Evolutionary conservation across 2,888 invertebrate species (phyloP).

Genomic region (Mylabris sibirica): DNA sequence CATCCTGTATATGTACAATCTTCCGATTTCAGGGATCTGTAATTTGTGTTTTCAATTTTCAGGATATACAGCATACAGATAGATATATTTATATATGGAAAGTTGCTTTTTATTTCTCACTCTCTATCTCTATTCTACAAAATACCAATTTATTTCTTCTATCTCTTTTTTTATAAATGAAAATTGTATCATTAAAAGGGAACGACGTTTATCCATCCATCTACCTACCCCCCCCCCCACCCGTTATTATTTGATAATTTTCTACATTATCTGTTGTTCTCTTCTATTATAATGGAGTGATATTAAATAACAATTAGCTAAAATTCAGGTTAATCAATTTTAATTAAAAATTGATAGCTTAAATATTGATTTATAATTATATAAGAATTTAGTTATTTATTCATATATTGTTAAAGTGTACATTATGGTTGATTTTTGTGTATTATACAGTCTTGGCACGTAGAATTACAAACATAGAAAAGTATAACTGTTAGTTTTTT

Average conservation of each 20-base stretch:
- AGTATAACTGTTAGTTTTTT: too few species aligned
- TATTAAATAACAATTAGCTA: background rate
- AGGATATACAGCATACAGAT: background rate
- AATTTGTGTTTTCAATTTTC: constrained; percentile 36
- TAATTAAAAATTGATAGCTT: background rate
- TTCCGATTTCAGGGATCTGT: constrained; percentile 33
- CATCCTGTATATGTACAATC: background rate
- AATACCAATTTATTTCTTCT: background rate
- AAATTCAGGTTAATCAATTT: background rate
- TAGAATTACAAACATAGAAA: too few species aligned
- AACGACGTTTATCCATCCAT: background rate
- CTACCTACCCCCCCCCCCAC: too few species aligned
- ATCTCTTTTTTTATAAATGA: background rate
- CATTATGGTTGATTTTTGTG: background rate
- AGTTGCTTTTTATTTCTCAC: background rate
- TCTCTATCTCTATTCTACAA: background rate
- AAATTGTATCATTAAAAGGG: too few species aligned
- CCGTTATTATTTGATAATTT: background rate
- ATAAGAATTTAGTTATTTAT: background rate
- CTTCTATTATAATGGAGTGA: too few species aligned
- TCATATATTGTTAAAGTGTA: background rate
- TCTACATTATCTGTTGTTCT: background rate
- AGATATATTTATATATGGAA: background rate
- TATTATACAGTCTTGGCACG: too few species aligned
- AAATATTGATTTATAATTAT: constrained; percentile 2